A percentile compares a stretch with the other conserved stretches of the same genome.
Evolutionary conservation across 2,888 invertebrate species (phyloP).

Genomic region (Allophyes oxyacanthae): DNA sequence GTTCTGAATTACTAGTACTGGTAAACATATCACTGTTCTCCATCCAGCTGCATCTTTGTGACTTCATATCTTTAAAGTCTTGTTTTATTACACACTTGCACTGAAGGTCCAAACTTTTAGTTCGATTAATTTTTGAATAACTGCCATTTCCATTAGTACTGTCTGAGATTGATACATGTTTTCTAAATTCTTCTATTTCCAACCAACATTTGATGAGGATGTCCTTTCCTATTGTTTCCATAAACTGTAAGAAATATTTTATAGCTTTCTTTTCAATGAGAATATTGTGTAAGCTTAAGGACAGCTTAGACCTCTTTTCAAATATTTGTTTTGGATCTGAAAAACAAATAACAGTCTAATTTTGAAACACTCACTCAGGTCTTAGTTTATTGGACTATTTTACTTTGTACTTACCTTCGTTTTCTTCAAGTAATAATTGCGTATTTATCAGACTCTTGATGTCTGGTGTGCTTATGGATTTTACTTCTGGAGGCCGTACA

Average conservation of each 20-base stretch:
- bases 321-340: conserved; percentile 78
- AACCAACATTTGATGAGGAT: conserved; percentile 93
- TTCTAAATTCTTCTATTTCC: conserved; percentile 92
- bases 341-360: conserved; percentile 53
- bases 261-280: conserved; percentile 94
- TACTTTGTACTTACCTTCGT: conserved; percentile 72
- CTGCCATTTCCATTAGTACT: conserved; percentile 59
- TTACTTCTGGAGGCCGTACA: conserved; percentile 83
- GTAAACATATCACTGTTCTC: conserved; percentile 59
- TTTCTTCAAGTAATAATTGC: conserved; percentile 66
- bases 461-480: conserved; percentile 56
- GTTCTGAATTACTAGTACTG: conserved; percentile 62
- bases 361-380: conserved; percentile 14
- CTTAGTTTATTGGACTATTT: conserved; percentile 1
- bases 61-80: conserved; percentile 56
- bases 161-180: conserved; percentile 55
- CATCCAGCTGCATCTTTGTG: conserved; percentile 69
- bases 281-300: conserved; percentile 93
- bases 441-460: conserved; percentile 67
- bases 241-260: conserved; percentile 95
- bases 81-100: conserved; percentile 61
- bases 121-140: conserved; percentile 70
- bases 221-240: conserved; percentile 93
- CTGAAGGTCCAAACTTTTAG: conserved; percentile 78
- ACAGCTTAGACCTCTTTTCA: conserved; percentile 90